Conservation (phyloP, 2,888 invertebrate genomes). For the Eumacrocentrus americanus region DNA sequence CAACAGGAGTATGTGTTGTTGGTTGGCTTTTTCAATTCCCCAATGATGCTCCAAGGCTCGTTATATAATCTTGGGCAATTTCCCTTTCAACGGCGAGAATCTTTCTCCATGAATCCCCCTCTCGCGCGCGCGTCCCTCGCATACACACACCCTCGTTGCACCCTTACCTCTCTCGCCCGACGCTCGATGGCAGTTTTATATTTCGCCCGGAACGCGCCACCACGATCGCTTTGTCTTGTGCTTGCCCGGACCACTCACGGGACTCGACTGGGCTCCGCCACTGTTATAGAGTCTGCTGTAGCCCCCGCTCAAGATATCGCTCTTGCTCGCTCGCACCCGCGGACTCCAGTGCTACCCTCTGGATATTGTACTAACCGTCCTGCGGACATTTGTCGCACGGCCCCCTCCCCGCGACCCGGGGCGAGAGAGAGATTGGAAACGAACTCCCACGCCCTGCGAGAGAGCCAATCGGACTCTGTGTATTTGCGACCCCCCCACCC, state of each 20-base stretch:
- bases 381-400: conserved; percentile 32
- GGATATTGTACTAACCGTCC: conserved; percentile 40
- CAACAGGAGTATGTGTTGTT: neutral
- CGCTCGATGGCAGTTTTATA: conserved; percentile 43
- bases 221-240: conserved; percentile 34
- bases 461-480: conserved; percentile 26
- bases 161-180: conserved; percentile 36
- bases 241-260: conserved; percentile 59
- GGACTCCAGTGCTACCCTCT: conserved; percentile 7
- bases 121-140: conserved; percentile 26
- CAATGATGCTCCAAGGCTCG: neutral
- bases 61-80: neutral
- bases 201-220: conserved; percentile 27
- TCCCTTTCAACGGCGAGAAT: neutral
- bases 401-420: conserved; percentile 12
- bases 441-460: conserved; percentile 32
- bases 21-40: neutral
- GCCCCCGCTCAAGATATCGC: conserved; percentile 22
- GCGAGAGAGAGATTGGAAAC: neutral
- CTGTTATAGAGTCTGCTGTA: conserved; percentile 29
- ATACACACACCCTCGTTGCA: conserved; percentile 34
- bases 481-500: neutral
- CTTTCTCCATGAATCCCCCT: conserved; percentile 19
- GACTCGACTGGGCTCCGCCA: conserved; percentile 53
- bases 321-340: conserved; percentile 27